Conservation (phyloP, 2,113 vertebrate genomes). For the Amphiprion ocellaris region DNA sequence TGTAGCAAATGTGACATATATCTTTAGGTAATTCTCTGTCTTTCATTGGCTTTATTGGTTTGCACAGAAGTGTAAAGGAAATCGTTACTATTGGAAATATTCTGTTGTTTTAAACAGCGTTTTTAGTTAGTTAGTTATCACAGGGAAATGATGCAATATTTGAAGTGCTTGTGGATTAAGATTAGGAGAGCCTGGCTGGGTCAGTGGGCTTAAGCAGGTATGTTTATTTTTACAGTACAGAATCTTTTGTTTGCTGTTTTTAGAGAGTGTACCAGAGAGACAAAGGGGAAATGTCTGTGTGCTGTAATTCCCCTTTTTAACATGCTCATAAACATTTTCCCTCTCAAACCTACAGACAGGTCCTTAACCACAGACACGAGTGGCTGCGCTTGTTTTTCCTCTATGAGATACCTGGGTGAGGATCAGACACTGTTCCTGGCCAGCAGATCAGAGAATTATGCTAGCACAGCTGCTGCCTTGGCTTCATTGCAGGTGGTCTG, state of each 20-base stretch:
- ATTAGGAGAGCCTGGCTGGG: background rate
- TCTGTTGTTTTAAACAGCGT: background rate
- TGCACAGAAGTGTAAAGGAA: too few relatives aligned
- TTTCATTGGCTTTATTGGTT: too few relatives aligned
- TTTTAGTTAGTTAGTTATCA: background rate
- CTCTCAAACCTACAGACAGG: background rate
- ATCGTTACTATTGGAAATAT: too few relatives aligned
- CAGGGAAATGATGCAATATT: background rate
- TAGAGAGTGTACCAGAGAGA: background rate
- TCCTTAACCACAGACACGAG: background rate
- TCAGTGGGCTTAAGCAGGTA: too few relatives aligned
- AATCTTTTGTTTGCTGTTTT: too few relatives aligned
- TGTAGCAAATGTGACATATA: too few relatives aligned
- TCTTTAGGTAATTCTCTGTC: too few relatives aligned
- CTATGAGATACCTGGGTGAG: slow-evolving; percentile 12
- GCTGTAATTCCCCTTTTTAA: background rate
- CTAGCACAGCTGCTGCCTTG: slow-evolving; percentile 42
- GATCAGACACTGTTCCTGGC: slow-evolving; percentile 29
- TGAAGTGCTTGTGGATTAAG: background rate
- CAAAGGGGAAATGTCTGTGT: background rate
- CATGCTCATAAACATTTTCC: background rate
- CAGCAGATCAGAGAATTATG: slow-evolving; percentile 28
- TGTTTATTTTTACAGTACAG: background rate
- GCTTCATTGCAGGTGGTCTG: slow-evolving; percentile 4
- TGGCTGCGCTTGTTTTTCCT: slow-evolving; percentile 6